Conservation (phyloP, 2,113 vertebrate genomes). For the Platichthys stellatus region DNA sequence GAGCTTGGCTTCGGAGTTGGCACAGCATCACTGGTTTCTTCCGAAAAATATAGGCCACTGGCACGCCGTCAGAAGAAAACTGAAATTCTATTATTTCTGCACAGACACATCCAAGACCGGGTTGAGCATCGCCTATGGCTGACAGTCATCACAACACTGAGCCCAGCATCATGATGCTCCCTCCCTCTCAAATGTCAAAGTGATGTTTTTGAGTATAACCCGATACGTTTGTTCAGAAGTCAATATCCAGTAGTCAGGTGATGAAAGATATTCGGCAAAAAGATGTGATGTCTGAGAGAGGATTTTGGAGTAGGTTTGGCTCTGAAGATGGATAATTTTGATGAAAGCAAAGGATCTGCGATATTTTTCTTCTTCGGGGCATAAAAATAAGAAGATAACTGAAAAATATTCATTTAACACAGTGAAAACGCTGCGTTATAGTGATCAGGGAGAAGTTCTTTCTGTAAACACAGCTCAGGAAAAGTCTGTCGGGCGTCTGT, state of each 20-base stretch:
- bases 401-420: not conserved
- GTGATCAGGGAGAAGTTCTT: not conserved
- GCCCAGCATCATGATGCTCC: not conserved
- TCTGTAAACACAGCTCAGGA: too few relatives aligned
- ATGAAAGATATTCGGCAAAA: not conserved
- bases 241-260: not conserved
- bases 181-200: not conserved
- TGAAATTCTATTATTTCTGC: conserved; percentile 50
- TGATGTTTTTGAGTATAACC: not conserved
- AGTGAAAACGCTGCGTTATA: not conserved
- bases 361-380: not conserved
- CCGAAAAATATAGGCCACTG: conserved; percentile 74
- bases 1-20: conserved; percentile 60
- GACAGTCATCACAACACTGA: not conserved
- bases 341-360: not conserved
- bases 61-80: conserved; percentile 55
- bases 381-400: not conserved
- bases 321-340: not conserved
- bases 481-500: not conserved
- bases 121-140: not conserved
- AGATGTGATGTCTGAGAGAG: not conserved
- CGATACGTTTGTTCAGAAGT: not conserved
- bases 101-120: conserved; percentile 27
- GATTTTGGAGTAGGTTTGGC: not conserved
- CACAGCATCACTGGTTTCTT: conserved; percentile 68